Evolutionary conservation across 2,113 vertebrate genomes (phyloP).

Genomic region (Malurus melanocephalus): DNA sequence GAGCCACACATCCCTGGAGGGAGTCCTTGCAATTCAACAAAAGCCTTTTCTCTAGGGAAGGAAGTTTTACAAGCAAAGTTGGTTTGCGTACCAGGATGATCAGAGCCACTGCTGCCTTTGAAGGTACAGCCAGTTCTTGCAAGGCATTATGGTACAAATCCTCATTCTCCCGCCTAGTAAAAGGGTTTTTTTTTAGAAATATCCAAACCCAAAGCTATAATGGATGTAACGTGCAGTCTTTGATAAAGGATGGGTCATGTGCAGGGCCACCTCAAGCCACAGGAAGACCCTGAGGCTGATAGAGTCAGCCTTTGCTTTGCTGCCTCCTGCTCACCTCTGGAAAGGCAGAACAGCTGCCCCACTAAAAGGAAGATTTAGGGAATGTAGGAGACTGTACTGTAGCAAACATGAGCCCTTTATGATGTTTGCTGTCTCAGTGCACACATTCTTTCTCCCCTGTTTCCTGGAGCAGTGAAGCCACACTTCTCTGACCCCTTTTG

Average conservation of each 20-base stretch:
- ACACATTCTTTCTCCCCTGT: background rate
- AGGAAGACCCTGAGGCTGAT: background rate
- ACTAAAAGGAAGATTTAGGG: background rate
- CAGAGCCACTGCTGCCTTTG: background rate
- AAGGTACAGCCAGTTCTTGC: background rate
- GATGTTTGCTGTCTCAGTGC: background rate
- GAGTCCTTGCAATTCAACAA: background rate
- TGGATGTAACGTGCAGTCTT: background rate
- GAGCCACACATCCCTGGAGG: background rate
- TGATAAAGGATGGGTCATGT: background rate
- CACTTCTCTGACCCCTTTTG: rapidly evolving
- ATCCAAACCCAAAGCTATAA: background rate
- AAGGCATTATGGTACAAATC: background rate
- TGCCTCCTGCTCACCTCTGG: background rate
- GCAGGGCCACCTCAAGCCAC: background rate
- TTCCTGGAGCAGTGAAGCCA: background rate
- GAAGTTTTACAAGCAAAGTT: background rate
- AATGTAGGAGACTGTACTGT: background rate
- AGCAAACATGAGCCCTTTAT: background rate
- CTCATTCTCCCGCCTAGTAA: background rate
- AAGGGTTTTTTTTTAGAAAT: background rate
- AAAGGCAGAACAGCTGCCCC: background rate
- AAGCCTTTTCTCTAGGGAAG: background rate
- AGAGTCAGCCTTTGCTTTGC: background rate
- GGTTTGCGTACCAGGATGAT: background rate